Evolutionary conservation across 1,140 invertebrate species (phyloP), one percentile per base, ranked within the genome.

Genomic region (Neodiprion fabricii): DNA sequence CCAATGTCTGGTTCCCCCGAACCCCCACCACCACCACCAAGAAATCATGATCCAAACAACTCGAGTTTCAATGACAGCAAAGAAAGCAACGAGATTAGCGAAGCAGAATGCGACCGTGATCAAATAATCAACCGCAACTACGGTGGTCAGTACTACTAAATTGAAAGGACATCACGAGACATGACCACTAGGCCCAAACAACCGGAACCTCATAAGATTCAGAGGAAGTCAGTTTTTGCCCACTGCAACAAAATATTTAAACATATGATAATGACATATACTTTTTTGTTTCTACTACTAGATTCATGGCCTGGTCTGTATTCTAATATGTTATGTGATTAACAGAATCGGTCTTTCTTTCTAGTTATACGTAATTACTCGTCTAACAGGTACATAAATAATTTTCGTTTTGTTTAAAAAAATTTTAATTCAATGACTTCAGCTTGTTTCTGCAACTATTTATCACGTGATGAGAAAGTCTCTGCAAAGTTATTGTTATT

Each of bases 61-160:
- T 93, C 92, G 65, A 94, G 93, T 76, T 96, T 95, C 88, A 96
- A 97, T 87, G 95, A 96, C 84, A 96, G 94, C 83, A 96, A 96
- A 88, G 95, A 96, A 83, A 96, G 95, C 86, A 97, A 96, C 88
- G 95, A 97, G 88, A 96, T 96, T 85, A 96, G 95, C 83, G 96
- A 97, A 89, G 95, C 95, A 80, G 96, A 97, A 87, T 97, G 95
- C 87, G 96, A 97, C 89, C 93, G 93, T 77, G 93, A 94, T 84
- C 93, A 94, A 78, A 85, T 92, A 81, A 91, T 94, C 82, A 93
- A 91, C 87, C 89, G 93, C 75, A 94, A 91, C 77, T 94, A 94
- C 84, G 92, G 92, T 80, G 93, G 93, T 94, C 85, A 91, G 91
- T 91, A 79, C 9, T 49, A 67, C 9, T 47, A 49, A 66, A 50